A percentile compares a stretch with the other conserved stretches of the same genome.
These are phyloP conservation scores for Dryocosmus kuriphilus DNA, from an alignment of 2,888 invertebrate species.

Conservation along the genomic window DNA sequence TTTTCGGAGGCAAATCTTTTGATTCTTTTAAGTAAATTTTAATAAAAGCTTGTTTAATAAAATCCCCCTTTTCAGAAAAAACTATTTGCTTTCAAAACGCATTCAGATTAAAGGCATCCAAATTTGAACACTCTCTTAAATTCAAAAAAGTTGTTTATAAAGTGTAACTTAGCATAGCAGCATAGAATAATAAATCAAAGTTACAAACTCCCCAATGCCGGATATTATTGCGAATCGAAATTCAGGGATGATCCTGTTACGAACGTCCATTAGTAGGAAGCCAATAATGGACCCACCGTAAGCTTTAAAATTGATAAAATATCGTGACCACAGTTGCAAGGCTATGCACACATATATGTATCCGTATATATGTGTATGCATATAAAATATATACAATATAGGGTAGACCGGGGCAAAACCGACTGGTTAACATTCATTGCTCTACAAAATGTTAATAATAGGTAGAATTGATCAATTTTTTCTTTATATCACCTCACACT, in stretches of 20 bases:
- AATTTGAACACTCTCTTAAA: not conserved
- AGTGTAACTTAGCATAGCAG: not conserved
- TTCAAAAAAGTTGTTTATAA: not conserved
- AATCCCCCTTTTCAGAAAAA: no score
- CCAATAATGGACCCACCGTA: conserved; percentile 62
- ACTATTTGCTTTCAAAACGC: no score
- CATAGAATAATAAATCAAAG: conserved; percentile 31
- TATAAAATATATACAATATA: conserved; percentile 52
- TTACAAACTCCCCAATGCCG: conserved; percentile 24
- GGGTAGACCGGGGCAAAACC: no score
- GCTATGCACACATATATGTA: conserved; percentile 6
- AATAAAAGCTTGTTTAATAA: no score
- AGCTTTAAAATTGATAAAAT: conserved; percentile 61
- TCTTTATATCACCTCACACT: no score
- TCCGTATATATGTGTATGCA: conserved; percentile 42
- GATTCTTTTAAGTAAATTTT: no score
- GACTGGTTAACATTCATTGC: no score
- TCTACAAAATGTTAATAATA: no score
- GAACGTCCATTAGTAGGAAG: conserved; percentile 63
- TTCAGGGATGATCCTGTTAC: conserved; percentile 66
- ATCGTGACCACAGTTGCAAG: conserved; percentile 48
- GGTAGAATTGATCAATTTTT: no score
- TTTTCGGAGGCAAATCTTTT: no score
- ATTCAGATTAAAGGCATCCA: no score
- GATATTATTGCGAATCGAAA: conserved; percentile 56